Evolutionary conservation across 2,113 vertebrate species (phyloP), one percentile per base, ranked within the genome.

Genomic region (Plestiodon gilberti): DNA sequence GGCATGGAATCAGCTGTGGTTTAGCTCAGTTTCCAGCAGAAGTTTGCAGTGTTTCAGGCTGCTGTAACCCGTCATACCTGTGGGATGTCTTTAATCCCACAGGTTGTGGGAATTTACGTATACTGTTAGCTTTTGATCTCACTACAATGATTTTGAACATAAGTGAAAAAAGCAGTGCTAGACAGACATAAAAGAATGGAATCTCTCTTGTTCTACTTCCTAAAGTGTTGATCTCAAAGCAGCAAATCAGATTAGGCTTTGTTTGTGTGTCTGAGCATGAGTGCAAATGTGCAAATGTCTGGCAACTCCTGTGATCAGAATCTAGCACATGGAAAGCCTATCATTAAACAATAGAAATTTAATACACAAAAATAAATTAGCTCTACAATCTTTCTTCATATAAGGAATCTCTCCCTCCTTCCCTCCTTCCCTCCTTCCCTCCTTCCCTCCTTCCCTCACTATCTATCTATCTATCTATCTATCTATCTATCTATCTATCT

Each of bases 41-140:
- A 96, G 82, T 95, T 85, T 78, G 86, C 94, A 91, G 90, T 81
- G 48, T 89, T 90, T 90, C 91, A 93, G 91, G 93, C 80, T 61
- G 83, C 82, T 84, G 90, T 88, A 94, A 89, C 88, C 83, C 81
- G 85, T 92, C 93, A 90, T 92, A 93, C 78, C 91, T 93, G 89
- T 92, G 88, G 92, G 89, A 89, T 93, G 89, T 83, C 93, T 96
- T 96, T 94, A 96, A 95, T 95, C 76, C 85, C 87, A 87, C 78
- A 92, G 89, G 73, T 91, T 88, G 78, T 61, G 78, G 90, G 87
- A 94, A 93, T 61, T 84, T 91, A 80, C 10, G 52, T 93, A 88
- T 76, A 84, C 30, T 81, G 86, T 92, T 94, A 89, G 67, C 90
- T 91, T 97, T 97, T 95, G 95, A 96, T 96, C 94, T 94, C 71